Percentiles rank a stretch among this genome's conserved stretches.
These are phyloP conservation scores for Drosophila biarmipes DNA, from an alignment of 1,140 invertebrate genomes.

Conservation along the genomic window DNA sequence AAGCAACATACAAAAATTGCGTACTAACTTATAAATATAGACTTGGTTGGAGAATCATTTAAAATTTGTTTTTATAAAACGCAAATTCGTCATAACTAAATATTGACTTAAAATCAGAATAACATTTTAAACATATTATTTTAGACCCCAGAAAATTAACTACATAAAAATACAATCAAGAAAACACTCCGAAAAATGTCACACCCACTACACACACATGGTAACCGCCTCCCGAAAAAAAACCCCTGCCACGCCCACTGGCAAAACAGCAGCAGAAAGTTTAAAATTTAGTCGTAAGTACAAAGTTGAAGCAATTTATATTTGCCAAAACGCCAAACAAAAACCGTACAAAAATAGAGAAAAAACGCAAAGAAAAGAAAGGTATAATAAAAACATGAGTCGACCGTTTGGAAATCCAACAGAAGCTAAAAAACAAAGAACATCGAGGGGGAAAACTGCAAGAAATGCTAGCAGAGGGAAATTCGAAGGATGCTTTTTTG, in stretches of 20 bases:
- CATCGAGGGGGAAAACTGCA: slow-evolving; percentile 34
- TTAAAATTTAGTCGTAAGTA: slow-evolving; percentile 33
- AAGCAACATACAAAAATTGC: background rate
- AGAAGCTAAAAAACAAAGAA: slow-evolving; percentile 51
- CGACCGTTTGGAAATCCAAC: slow-evolving; percentile 45
- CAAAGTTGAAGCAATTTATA: slow-evolving; percentile 59
- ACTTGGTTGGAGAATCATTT: no score
- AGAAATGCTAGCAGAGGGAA: slow-evolving; percentile 37
- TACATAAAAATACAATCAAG: slow-evolving; percentile 10
- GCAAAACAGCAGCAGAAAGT: slow-evolving; percentile 26
- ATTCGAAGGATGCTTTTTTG: slow-evolving; percentile 29
- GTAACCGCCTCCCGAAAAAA: slow-evolving; percentile 3
- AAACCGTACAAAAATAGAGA: slow-evolving; percentile 13
- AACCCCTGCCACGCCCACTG: slow-evolving; percentile 28
- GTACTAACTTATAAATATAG: background rate
- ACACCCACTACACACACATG: slow-evolving; percentile 11
- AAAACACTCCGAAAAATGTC: slow-evolving; percentile 9
- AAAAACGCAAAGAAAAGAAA: slow-evolving; percentile 28
- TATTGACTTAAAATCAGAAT: background rate
- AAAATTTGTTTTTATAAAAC: no score
- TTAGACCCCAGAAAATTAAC: slow-evolving; percentile 6
- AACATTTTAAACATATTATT: slow-evolving; percentile 17
- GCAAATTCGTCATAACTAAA: background rate
- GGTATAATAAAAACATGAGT: slow-evolving; percentile 55
- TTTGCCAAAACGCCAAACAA: slow-evolving; percentile 19